phyloP scores from a whole-genome alignment of 1,140 invertebrate genomes.

The Archivesica marissinica region DNA sequence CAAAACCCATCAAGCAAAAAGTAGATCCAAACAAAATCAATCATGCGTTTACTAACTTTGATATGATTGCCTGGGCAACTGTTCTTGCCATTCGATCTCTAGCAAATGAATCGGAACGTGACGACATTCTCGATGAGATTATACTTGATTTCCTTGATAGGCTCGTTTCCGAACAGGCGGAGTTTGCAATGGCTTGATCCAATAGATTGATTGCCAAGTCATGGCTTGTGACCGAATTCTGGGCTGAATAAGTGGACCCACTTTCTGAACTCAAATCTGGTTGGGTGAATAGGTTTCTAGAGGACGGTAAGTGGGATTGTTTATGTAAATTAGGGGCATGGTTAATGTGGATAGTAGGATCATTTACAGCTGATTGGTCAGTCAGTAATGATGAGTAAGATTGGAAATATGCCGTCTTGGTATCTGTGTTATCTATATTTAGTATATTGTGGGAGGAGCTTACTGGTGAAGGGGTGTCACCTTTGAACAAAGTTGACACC shows the following conservation, averaged over 20 bases:
- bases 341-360: background rate
- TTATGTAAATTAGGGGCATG: background rate
- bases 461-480: background rate
- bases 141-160: background rate
- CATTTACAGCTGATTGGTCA: background rate
- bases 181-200: conserved; percentile 37
- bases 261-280: conserved; percentile 10
- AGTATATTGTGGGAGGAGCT: background rate
- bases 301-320: background rate
- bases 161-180: background rate
- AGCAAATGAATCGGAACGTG: background rate
- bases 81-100: conserved; percentile 41
- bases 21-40: background rate
- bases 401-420: background rate
- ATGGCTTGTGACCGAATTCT: conserved; percentile 51
- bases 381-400: conserved; percentile 28
- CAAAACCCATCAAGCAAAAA: background rate
- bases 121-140: background rate
- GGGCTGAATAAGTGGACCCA: background rate
- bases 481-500: background rate
- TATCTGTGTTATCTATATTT: background rate
- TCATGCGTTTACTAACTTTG: conserved; percentile 48
- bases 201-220: conserved; percentile 36
- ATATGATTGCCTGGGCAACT: conserved; percentile 33
- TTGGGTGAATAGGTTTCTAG: background rate